phyloP scores from a whole-genome alignment of 2,888 invertebrate species.

The Melanargia galathea region DNA sequence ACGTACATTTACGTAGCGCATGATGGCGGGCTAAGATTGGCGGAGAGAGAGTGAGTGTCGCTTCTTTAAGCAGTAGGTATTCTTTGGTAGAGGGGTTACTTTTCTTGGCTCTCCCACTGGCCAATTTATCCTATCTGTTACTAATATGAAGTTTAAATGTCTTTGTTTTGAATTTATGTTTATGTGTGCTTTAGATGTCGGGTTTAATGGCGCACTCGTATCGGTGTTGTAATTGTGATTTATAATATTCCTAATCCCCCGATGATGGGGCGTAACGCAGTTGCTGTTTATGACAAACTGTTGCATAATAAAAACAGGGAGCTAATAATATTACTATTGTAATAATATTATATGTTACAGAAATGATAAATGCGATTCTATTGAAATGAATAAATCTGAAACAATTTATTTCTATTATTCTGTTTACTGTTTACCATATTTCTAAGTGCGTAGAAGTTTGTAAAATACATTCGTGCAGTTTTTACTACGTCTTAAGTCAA shows the following conservation, averaged over 20 bases:
- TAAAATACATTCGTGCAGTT: too few relatives aligned
- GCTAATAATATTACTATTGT: slow-evolving; percentile 4
- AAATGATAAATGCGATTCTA: slow-evolving; percentile 3
- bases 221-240: slow-evolving; percentile 43
- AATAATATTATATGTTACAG: neutral
- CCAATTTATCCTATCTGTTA: neutral
- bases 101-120: too few relatives aligned
- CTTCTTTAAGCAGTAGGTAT: too few relatives aligned
- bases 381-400: neutral
- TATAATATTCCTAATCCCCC: slow-evolving; percentile 39
- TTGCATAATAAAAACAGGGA: slow-evolving; percentile 5
- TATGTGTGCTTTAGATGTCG: slow-evolving; percentile 30
- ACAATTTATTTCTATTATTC: neutral
- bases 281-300: slow-evolving; percentile 29
- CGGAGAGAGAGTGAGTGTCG: too few relatives aligned
- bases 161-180: slow-evolving; percentile 14
- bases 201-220: slow-evolving; percentile 39
- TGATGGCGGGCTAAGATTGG: too few relatives aligned
- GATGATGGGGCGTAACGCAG: slow-evolving; percentile 25
- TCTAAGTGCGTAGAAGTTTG: too few relatives aligned
- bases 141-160: neutral
- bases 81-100: too few relatives aligned
- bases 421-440: too few relatives aligned
- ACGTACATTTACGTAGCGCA: too few relatives aligned
- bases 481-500: too few relatives aligned